Conservation (phyloP, 2,888 invertebrate species). For the Microctonus hyperodae region DNA sequence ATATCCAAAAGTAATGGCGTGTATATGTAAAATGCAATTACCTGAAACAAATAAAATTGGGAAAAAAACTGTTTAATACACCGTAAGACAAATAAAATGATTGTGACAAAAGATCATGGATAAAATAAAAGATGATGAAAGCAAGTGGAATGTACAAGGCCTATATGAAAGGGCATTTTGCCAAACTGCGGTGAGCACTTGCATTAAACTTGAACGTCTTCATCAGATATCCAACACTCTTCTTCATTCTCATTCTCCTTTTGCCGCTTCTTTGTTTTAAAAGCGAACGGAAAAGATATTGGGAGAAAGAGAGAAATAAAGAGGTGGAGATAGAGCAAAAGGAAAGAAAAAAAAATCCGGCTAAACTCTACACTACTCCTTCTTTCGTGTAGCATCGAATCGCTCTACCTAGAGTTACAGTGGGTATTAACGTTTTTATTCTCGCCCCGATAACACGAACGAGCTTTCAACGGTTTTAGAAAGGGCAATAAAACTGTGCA, state of each 20-base stretch:
- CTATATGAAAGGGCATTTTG: conserved; percentile 15
- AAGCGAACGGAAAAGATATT: not conserved
- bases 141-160: not conserved
- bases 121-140: conserved; percentile 42
- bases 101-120: conserved; percentile 26
- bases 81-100: conserved; percentile 30
- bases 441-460: conserved; percentile 30
- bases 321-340: conserved; percentile 34
- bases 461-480: conserved; percentile 32
- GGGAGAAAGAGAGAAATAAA: conserved; percentile 38
- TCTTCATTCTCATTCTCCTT: not conserved
- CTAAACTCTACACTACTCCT: conserved; percentile 7
- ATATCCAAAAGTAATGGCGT: not conserved
- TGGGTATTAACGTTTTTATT: conserved; percentile 34
- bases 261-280: conserved; percentile 15
- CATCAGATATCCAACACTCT: conserved; percentile 17
- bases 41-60: conserved; percentile 52
- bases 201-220: conserved; percentile 28
- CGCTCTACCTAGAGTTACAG: conserved; percentile 28
- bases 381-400: conserved; percentile 20
- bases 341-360: conserved; percentile 43
- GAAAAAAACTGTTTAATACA: conserved; percentile 40
- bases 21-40: conserved; percentile 37
- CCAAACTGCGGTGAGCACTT: conserved; percentile 18
- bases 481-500: conserved; percentile 26